Conservation (phyloP, 1,140 invertebrate genomes). For the Scaptomyza montana region DNA sequence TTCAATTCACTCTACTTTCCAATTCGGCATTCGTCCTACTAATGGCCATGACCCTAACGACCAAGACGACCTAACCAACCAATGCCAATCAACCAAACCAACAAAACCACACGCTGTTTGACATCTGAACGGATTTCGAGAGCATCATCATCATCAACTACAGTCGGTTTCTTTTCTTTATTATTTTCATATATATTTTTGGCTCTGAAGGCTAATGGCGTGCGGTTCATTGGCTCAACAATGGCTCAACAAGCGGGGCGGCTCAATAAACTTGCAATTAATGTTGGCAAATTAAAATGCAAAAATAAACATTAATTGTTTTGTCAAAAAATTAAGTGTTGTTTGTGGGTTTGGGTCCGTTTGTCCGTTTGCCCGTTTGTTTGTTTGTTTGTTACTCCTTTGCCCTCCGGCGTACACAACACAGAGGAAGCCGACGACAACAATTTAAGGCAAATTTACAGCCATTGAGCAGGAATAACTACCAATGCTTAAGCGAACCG, state of each 20-base stretch:
- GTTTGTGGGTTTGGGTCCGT: neutral
- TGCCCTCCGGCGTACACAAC: neutral
- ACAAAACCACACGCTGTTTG: neutral
- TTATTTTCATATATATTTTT: constrained; percentile 5
- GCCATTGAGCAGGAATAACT: constrained; percentile 40
- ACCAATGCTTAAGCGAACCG: constrained; percentile 14
- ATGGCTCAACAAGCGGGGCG: constrained; percentile 41
- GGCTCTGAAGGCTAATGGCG: constrained; percentile 58
- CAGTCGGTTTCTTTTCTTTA: neutral
- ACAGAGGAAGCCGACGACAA: constrained; percentile 20
- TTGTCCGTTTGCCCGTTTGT: neutral
- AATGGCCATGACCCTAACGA: constrained; percentile 61
- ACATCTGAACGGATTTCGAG: neutral
- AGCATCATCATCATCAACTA: constrained; percentile 2
- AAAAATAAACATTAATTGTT: constrained; percentile 83
- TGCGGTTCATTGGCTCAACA: constrained; percentile 70
- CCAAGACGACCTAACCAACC: constrained; percentile 32
- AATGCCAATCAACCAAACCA: neutral
- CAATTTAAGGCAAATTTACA: constrained; percentile 52
- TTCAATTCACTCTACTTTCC: constrained; percentile 50
- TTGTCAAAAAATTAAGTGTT: constrained; percentile 70
- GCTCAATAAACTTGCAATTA: constrained; percentile 82
- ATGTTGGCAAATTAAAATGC: constrained; percentile 82
- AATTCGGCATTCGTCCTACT: constrained; percentile 61
- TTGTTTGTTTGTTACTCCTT: neutral